Conservation (phyloP, 2,113 vertebrate species). For the Carassius auratus region DNA sequence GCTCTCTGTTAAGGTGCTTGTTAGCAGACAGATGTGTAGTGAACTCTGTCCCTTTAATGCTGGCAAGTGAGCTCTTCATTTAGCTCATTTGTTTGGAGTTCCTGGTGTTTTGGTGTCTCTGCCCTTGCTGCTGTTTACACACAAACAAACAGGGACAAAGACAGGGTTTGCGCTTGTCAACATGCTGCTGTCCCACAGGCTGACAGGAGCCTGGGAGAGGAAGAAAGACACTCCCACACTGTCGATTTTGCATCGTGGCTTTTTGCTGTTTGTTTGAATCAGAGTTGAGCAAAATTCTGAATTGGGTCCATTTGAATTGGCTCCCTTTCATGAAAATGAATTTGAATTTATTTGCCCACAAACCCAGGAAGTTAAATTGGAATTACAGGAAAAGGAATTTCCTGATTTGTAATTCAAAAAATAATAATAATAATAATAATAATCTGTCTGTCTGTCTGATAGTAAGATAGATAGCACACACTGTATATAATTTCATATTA, state of each 20-base stretch:
- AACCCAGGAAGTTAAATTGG: too few relatives aligned
- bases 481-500: too few relatives aligned
- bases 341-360: too few relatives aligned
- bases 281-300: not conserved
- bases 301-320: not conserved
- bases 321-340: not conserved
- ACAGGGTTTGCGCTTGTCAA: conserved; percentile 16
- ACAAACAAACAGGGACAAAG: conserved; percentile 41
- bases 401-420: too few relatives aligned
- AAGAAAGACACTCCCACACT: not conserved
- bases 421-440: too few relatives aligned
- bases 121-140: conserved; percentile 31
- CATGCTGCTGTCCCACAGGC: not conserved
- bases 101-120: conserved; percentile 6
- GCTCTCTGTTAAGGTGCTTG: not conserved
- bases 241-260: not conserved
- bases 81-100: conserved; percentile 34
- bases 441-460: too few relatives aligned
- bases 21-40: conserved; percentile 21
- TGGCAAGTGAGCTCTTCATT: conserved; percentile 29
- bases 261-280: not conserved
- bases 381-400: not conserved
- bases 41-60: conserved; percentile 20
- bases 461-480: too few relatives aligned
- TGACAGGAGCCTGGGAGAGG: not conserved